phyloP scores from a whole-genome alignment of 2,113 vertebrate genomes.

The Eudyptes chrysolophus region DNA sequence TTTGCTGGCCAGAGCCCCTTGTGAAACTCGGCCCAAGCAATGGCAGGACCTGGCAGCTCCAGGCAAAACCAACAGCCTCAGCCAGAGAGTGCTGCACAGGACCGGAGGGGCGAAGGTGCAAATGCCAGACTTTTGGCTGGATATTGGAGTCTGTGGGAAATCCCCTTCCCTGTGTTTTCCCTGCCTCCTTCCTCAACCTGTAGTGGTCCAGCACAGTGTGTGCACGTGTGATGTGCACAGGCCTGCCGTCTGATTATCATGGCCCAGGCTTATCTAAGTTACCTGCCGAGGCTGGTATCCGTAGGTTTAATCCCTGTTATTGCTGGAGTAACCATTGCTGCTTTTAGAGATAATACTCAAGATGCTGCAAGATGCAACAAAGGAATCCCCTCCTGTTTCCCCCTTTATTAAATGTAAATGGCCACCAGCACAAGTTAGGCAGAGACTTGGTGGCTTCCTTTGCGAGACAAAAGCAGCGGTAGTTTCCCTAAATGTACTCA shows the following conservation, averaged over 20 bases:
- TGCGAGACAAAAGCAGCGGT: neutral
- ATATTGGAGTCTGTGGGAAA: neutral
- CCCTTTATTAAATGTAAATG: neutral
- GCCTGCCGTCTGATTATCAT: neutral
- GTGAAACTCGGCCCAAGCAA: neutral
- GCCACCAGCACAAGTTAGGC: neutral
- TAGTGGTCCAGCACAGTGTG: neutral
- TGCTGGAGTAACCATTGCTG: neutral
- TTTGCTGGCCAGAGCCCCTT: neutral
- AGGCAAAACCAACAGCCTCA: neutral
- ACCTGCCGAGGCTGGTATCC: neutral
- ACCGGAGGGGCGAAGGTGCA: neutral
- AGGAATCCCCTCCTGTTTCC: neutral
- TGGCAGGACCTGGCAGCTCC: neutral
- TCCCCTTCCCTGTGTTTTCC: neutral
- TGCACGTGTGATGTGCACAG: neutral
- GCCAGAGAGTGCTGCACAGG: neutral
- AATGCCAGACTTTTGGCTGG: neutral
- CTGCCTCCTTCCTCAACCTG: neutral
- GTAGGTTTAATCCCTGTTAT: neutral
- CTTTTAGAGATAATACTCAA: neutral
- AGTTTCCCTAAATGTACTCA: conserved; percentile 11
- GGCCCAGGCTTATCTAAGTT: neutral
- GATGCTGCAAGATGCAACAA: neutral
- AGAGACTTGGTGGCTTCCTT: conserved; percentile 17